These are phyloP conservation scores for Chlorops oryzae DNA, from an alignment of 1,140 invertebrate genomes.

Conservation along the genomic window DNA sequence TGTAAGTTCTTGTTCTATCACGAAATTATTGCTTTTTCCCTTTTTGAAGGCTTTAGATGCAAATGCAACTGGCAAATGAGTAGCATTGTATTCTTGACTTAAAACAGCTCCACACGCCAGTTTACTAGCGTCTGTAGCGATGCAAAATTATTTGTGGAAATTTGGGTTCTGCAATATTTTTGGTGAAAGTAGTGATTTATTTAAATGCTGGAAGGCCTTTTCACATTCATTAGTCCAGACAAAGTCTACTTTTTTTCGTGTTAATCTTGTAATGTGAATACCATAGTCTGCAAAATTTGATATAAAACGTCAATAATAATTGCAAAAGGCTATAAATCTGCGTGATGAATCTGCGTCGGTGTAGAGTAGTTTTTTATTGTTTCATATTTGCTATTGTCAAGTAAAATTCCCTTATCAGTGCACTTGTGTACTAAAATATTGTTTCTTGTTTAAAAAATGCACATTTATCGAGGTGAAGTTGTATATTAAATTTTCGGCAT, in stretches of 20 bases:
- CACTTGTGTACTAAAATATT: no score
- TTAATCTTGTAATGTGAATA: not conserved
- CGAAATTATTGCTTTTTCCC: slow-evolving; percentile 25
- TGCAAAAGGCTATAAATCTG: no score
- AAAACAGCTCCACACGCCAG: slow-evolving; percentile 35
- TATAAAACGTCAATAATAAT: no score
- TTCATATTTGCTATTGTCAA: no score
- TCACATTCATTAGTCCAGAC: no score
- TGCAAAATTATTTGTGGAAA: slow-evolving; percentile 8
- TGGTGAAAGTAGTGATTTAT: not conserved
- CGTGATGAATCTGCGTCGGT: not conserved
- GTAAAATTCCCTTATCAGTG: no score
- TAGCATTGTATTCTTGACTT: no score
- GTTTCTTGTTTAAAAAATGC: no score
- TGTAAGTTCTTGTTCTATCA: slow-evolving; percentile 35
- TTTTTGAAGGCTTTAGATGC: slow-evolving; percentile 23
- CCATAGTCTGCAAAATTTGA: no score
- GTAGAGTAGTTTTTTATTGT: not conserved
- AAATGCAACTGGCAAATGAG: slow-evolving; percentile 29
- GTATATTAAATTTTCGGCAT: not conserved
- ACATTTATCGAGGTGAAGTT: not conserved
- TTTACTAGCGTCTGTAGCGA: slow-evolving; percentile 38
- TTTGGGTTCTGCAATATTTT: not conserved
- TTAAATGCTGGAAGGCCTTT: not conserved
- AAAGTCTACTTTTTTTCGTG: not conserved